Conservation (phyloP, 2,888 invertebrate species). For the Diplolepis rosae region DNA sequence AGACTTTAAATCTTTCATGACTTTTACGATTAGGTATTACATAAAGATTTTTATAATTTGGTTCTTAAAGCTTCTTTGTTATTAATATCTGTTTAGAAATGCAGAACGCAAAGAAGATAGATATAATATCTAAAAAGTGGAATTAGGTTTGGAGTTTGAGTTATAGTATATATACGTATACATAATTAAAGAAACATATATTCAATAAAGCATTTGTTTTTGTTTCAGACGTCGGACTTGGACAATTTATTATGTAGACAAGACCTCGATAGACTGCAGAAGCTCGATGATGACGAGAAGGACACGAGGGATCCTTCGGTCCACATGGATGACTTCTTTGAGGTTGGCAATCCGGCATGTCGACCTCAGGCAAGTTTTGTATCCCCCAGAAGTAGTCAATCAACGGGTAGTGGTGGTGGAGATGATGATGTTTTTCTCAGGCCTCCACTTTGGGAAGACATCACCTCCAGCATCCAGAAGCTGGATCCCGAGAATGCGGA, state of each 20-base stretch:
- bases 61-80: too few relatives aligned
- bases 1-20: too few relatives aligned
- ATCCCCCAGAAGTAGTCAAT: slow-evolving; percentile 64
- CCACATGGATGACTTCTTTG: slow-evolving; percentile 83
- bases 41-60: too few relatives aligned
- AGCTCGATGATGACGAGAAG: slow-evolving; percentile 78
- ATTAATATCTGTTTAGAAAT: too few relatives aligned
- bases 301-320: slow-evolving; percentile 75
- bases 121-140: too few relatives aligned
- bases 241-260: slow-evolving; percentile 87
- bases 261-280: slow-evolving; percentile 80
- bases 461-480: slow-evolving; percentile 91
- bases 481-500: slow-evolving; percentile 93
- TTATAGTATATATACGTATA: too few relatives aligned
- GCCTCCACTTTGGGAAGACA: slow-evolving; percentile 93
- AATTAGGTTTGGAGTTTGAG: too few relatives aligned
- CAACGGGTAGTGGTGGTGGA: slow-evolving; percentile 57
- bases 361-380: slow-evolving; percentile 76
- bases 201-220: slow-evolving; percentile 18
- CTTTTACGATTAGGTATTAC: too few relatives aligned
- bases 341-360: slow-evolving; percentile 65
- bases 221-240: slow-evolving; percentile 83
- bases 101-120: too few relatives aligned
- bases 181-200: too few relatives aligned
- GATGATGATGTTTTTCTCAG: slow-evolving; percentile 91